Base-by-base conservation (phyloP, 2,888 invertebrate species). In the Drosophila nr. fundita region DNA sequence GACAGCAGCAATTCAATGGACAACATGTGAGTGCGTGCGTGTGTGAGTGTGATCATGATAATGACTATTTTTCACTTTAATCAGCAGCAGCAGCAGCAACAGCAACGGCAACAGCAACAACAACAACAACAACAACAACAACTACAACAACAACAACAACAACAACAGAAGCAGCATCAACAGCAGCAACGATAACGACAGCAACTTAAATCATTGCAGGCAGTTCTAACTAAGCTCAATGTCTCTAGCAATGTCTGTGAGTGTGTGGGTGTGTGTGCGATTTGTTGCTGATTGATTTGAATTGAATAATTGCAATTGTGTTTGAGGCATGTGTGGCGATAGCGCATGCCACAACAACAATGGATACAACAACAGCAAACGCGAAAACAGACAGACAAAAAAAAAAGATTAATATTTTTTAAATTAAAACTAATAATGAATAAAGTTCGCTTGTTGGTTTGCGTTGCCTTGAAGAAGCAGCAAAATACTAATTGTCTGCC, bases 301-400 rank as follows among this genome's bases (percentile, higher is more conserved):
- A 91, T 91, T 91, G 89, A 88, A 91, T 89, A 91, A 90, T 91
- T 91, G 91, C 89, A 89, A 84, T 89, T 87, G 88, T 83, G 63
- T 68, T 27, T 54, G 54, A 18, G 34, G 62, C 40, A 52, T 36
- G 11, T 27, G 65, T 68, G 48, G 67, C 67, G 54, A 67, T 40
- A 62, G 57, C 45, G 49, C 45, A 40, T 59, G 54, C 30, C 60
- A 58, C 58, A 59, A 48, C 50, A 63, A 66, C 42, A 58, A 15
- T 24, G 24, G 24, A 13, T n/a, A 18, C 21, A 32, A 21, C n/a
- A 60, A 27, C 15, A 66, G 45, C 48, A 58, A 15, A 11, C 18
- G 24, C n/a, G 38, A 13, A 18, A 32, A 29, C 18, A 40, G 45
- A 45, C 29, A 15, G 36, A 3, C 29, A 45, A n/a, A 38, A 15